A percentile compares a stretch with the other conserved stretches of the same genome.
Conservation (phyloP, 2,113 vertebrate genomes). For the Podocnemis expansa region DNA sequence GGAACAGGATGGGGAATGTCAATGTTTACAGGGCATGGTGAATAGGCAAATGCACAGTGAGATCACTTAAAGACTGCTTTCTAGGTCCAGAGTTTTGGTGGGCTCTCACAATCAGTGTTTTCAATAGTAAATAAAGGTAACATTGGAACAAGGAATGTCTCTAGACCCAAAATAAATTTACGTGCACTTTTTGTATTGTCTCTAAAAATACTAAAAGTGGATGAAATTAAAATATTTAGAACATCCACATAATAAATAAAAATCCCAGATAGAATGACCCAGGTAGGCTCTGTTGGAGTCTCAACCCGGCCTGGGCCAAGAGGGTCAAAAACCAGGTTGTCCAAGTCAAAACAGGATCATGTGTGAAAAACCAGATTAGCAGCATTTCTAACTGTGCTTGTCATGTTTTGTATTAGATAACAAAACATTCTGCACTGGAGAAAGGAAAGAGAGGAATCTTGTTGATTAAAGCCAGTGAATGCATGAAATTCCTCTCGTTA, state of each 20-base stretch:
- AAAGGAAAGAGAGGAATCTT: neutral
- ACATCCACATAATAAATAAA: neutral
- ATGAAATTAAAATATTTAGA: neutral
- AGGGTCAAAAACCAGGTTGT: neutral
- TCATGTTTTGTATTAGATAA: slow-evolving; percentile 31
- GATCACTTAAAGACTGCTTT: neutral
- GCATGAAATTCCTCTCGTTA: neutral
- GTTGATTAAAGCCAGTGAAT: neutral
- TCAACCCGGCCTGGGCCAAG: neutral
- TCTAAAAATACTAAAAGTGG: neutral
- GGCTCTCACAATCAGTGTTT: neutral
- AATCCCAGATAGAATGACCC: neutral
- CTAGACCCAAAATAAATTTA: neutral
- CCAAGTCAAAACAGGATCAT: slow-evolving; percentile 11
- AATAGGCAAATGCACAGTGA: fast-evolving
- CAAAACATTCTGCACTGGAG: neutral
- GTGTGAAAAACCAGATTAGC: neutral
- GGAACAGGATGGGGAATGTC: neutral
- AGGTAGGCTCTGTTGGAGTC: neutral
- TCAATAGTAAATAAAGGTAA: neutral
- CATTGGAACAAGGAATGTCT: neutral
- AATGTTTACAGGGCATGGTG: neutral
- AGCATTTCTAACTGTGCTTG: neutral
- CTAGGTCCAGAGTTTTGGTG: neutral
- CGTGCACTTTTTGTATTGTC: neutral